Evolutionary conservation across 1,140 invertebrate genomes (phyloP).

Genomic region (Lepeophtheirus salmonis): DNA sequence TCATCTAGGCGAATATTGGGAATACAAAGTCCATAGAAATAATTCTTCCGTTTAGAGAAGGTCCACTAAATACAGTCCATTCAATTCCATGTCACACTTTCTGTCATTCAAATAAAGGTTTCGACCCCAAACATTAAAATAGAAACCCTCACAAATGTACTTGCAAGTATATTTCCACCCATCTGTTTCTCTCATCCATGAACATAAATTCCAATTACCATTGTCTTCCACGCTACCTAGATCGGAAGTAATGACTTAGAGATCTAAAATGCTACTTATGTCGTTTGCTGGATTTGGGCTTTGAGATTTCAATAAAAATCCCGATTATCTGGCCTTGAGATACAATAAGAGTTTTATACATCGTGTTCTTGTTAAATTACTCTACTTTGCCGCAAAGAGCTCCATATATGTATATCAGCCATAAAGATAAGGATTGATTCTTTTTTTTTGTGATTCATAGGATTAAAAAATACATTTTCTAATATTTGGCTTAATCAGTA

Average conservation of each 20-base stretch:
- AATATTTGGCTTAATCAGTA: too few relatives aligned
- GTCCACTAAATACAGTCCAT: not conserved
- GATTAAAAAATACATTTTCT: too few relatives aligned
- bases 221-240: not conserved
- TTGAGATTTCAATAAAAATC: not conserved
- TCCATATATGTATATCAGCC: too few relatives aligned
- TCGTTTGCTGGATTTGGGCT: not conserved
- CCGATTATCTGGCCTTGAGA: not conserved
- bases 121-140: not conserved
- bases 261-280: not conserved
- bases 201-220: not conserved
- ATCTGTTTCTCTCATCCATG: slow-evolving; percentile 3
- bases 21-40: not conserved
- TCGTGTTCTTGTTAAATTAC: too few relatives aligned
- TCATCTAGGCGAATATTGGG: not conserved
- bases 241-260: not conserved
- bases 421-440: too few relatives aligned
- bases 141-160: not conserved
- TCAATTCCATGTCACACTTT: not conserved
- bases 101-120: not conserved
- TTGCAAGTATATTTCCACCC: not conserved
- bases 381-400: too few relatives aligned
- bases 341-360: too few relatives aligned
- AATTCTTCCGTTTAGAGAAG: not conserved
- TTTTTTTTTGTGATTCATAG: too few relatives aligned